Evolutionary conservation across 2,888 invertebrate genomes (phyloP), one percentile per base, ranked within the genome.

Genomic region (Andrena chrysosceles): DNA sequence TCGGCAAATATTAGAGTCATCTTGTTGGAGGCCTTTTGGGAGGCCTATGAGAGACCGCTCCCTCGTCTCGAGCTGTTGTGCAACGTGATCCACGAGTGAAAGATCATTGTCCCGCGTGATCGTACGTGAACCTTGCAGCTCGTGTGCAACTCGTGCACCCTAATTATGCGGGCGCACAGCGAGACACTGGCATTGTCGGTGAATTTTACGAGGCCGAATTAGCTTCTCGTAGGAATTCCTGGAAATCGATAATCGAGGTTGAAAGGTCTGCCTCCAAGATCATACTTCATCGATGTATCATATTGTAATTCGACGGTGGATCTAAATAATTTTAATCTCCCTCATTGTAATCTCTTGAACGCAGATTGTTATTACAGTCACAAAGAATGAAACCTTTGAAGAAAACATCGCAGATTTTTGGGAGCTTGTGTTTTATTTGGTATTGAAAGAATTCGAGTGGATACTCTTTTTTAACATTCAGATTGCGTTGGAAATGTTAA

Each of bases 1-100:
- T 85, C 71, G 85, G 83, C 87, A 84, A 88, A 90, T 86, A 89
- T 90, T 90, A 89, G 90, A 90, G 88, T 89, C 86, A 88, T 90
- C 87, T 86, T 35, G 84, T 80, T 76, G 71, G 77, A 70, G 79
- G 85, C 69, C 77, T 83, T 73, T 78, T 79, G 26, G 83, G 77
- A 59, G 64, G 63, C 42, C 54, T 80, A 72, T 68, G 79, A 82
- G 74, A 73, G 83, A 81, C 89, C 90, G 90, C 89, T 90, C 90
- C 90, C 87, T 89, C 80, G 85, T 81, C 79, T 56, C 81, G 69
- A 49, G 71, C 42, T 54, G 82, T 90, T 90, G 82, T 77, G 90
- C 78, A 90, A 90, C 81, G 71, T 80, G 83, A 85, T 81, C 84
- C 85, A 83, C 72, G 76, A 77, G 84, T 79, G 83, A 87, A 85